Percentiles rank a stretch among this genome's conserved stretches.
Conservation (phyloP, 2,888 invertebrate genomes). For the Metacarcinus magister region DNA sequence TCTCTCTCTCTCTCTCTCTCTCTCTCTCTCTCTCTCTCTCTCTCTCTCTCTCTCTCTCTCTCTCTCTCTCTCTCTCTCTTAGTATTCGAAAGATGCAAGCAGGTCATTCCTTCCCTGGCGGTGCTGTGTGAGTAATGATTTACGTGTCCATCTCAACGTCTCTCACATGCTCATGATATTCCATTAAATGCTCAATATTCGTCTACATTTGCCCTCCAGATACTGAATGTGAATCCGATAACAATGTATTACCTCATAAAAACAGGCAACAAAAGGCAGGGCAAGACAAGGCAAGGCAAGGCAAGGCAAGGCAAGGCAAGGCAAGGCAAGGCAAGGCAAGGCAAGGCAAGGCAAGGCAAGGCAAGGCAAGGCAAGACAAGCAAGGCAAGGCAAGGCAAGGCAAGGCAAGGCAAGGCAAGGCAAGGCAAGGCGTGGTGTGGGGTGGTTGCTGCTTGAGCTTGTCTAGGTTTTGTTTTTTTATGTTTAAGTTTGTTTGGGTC, state of each 20-base stretch:
- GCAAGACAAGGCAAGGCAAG: background rate
- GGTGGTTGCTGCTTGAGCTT: too few species aligned
- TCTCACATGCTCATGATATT: background rate
- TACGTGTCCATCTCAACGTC: background rate
- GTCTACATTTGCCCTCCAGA: background rate
- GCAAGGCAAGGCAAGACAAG: background rate
- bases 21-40: slow-evolving; percentile 39
- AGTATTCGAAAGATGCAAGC: background rate
- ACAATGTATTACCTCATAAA: background rate
- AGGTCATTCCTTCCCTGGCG: background rate
- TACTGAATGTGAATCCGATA: background rate
- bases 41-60: background rate
- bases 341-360: background rate
- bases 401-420: background rate
- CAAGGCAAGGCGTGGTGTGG: too few species aligned
- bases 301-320: background rate
- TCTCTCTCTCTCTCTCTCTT: background rate
- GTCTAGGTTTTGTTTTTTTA: too few species aligned
- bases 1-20: slow-evolving; percentile 33
- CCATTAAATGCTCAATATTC: background rate
- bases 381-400: background rate
- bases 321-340: too few species aligned
- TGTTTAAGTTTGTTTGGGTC: too few species aligned
- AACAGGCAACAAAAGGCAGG: background rate
- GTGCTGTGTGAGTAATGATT: background rate